Conservation (phyloP, 2,797 vertebrate genomes). For the Sebastolobus alascanus region DNA sequence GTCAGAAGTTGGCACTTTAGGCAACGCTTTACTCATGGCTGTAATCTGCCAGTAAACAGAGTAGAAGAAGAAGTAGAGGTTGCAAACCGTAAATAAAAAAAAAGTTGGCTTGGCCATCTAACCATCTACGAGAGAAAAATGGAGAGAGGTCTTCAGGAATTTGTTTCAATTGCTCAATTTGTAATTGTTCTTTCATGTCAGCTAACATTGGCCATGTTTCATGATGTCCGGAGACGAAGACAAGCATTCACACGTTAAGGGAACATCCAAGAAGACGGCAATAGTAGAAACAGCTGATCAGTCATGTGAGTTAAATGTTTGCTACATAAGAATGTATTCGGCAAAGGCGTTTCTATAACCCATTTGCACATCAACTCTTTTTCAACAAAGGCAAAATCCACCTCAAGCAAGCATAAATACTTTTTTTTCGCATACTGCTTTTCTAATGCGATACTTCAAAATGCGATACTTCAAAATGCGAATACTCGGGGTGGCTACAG, state of each 20-base stretch:
- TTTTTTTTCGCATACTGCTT: not conserved
- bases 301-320: not conserved
- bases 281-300: not conserved
- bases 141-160: not conserved
- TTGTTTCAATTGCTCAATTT: rapidly evolving
- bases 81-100: no score
- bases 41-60: no score
- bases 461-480: not conserved
- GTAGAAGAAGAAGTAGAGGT: not conserved
- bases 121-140: not conserved
- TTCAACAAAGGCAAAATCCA: not conserved
- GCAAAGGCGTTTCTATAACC: not conserved
- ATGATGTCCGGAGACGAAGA: not conserved
- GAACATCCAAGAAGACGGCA: not conserved
- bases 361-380: not conserved
- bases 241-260: not conserved
- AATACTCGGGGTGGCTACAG: rapidly evolving
- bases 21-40: no score
- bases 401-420: not conserved
- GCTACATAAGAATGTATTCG: not conserved
- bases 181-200: not conserved
- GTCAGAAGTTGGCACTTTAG: no score
- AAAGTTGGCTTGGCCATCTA: not conserved
- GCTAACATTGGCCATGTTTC: not conserved
- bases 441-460: not conserved